A percentile compares a stretch with the other conserved stretches of the same genome.
These are phyloP conservation scores for Hydrophis major DNA, from an alignment of 2,797 vertebrate genomes.

Conservation along the genomic window DNA sequence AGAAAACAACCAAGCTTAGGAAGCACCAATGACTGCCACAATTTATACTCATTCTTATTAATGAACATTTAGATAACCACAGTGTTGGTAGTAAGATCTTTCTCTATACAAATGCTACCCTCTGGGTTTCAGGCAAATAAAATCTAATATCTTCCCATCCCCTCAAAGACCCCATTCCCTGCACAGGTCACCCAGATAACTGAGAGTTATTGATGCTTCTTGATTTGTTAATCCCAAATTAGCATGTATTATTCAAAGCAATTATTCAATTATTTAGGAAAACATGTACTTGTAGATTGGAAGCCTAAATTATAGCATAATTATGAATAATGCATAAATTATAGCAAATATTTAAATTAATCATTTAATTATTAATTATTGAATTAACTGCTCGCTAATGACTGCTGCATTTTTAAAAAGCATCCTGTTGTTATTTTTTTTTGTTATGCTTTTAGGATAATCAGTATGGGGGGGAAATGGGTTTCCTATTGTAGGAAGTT, in stretches of 20 bases:
- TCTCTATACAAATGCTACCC: not conserved
- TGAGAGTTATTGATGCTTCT: not conserved
- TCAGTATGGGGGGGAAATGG: not conserved
- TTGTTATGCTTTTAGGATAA: not conserved
- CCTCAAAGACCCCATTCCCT: not conserved
- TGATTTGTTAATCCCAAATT: not conserved
- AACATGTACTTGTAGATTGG: not conserved
- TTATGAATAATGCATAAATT: not conserved
- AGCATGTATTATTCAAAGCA: not conserved
- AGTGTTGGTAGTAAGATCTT: not conserved
- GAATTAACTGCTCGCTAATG: not conserved
- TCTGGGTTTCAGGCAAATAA: not conserved
- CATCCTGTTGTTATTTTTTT: not conserved
- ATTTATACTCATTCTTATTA: not conserved
- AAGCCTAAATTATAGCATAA: not conserved
- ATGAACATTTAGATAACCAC: not conserved
- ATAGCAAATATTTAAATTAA: not conserved
- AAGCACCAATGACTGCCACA: not conserved
- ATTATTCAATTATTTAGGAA: not conserved
- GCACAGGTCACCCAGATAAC: not conserved
- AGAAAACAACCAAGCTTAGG: not conserved
- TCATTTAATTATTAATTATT: not conserved
- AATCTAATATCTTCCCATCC: not conserved
- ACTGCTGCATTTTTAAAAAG: not conserved
- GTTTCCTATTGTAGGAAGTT: too few relatives aligned